Percentiles rank a stretch among this genome's conserved stretches.
Conservation (phyloP, 2,113 vertebrate species). For the Chiloscyllium plagiosum region DNA sequence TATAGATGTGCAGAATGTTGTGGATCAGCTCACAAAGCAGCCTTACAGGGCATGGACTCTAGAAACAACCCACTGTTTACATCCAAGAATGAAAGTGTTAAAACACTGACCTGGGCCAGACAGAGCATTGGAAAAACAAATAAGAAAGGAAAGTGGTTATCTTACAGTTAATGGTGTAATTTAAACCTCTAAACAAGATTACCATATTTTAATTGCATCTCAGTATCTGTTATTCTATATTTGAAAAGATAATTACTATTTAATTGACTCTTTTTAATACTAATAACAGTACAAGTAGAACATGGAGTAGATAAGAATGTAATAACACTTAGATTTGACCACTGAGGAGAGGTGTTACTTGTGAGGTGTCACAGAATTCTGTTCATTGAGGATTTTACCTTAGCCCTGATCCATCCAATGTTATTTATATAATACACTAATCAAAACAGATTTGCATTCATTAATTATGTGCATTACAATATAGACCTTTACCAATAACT, state of each 20-base stretch:
- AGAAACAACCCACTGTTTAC: neutral
- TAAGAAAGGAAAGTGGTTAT: neutral
- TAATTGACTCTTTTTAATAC: slow-evolving; percentile 12
- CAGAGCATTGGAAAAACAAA: too few relatives aligned
- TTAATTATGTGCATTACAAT: neutral
- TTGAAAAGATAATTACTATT: slow-evolving; percentile 21
- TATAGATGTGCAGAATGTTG: too few relatives aligned
- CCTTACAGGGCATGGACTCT: too few relatives aligned
- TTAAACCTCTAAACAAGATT: neutral
- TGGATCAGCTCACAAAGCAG: neutral
- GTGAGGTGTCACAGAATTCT: neutral
- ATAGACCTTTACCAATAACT: neutral
- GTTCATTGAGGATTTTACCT: neutral
- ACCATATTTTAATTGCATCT: slow-evolving; percentile 11
- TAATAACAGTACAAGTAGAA: neutral
- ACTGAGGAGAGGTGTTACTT: neutral
- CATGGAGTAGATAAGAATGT: neutral
- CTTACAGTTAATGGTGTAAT: neutral
- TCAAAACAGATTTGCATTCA: neutral
- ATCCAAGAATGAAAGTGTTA: neutral
- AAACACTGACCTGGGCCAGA: neutral
- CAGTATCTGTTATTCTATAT: neutral
- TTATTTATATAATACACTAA: neutral
- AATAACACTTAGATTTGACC: neutral
- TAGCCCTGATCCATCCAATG: neutral